Conservation (phyloP, 2,113 vertebrate species). For the Aramus guarauna region DNA sequence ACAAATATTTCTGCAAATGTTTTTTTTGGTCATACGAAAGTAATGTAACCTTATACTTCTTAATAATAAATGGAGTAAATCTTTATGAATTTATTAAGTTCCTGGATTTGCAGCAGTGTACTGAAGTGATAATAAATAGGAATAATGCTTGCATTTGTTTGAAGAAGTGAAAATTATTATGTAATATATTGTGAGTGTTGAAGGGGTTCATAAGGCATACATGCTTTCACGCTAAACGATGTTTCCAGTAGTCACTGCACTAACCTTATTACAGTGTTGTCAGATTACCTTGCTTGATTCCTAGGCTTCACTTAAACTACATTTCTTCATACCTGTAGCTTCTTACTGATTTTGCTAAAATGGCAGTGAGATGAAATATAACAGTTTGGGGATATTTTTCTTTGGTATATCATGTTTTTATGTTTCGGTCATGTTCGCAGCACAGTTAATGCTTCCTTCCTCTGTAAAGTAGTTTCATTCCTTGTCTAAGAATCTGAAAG, state of each 20-base stretch:
- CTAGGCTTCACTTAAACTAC: neutral
- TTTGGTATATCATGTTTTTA: neutral
- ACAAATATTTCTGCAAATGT: neutral
- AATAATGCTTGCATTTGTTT: neutral
- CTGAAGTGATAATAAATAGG: neutral
- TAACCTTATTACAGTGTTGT: neutral
- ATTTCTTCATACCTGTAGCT: neutral
- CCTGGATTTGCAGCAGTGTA: neutral
- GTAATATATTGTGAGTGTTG: neutral
- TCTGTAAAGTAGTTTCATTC: neutral
- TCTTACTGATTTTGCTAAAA: neutral
- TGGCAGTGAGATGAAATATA: neutral
- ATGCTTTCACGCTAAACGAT: neutral
- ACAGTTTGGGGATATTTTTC: neutral
- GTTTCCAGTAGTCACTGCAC: neutral
- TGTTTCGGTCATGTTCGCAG: neutral
- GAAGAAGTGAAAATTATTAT: neutral
- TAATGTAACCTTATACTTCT: neutral
- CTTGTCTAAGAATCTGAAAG: neutral
- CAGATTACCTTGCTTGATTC: neutral
- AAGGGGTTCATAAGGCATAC: neutral
- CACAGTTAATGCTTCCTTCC: neutral
- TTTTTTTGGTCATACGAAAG: neutral
- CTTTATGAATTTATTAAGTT: neutral
- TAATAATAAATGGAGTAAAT: neutral